Conservation (phyloP, 2,113 vertebrate species). For the Apteryx owenii region DNA sequence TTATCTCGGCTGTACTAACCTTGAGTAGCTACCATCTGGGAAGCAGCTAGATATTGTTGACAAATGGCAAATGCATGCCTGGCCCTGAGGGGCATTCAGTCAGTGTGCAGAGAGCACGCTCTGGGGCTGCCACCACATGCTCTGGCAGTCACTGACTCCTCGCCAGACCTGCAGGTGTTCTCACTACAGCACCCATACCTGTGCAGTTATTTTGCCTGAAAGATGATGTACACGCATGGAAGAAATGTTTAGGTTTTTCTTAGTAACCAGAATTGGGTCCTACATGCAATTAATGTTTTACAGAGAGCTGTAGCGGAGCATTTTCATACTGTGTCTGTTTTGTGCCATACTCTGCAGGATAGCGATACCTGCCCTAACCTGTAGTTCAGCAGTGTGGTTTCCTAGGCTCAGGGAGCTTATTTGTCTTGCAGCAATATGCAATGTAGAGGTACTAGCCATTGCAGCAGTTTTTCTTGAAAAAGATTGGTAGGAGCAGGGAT, state of each 20-base stretch:
- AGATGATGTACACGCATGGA: neutral
- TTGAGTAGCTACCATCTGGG: too few species aligned
- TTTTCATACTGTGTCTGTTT: neutral
- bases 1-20: too few species aligned
- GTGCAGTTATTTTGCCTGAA: neutral
- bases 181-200: neutral
- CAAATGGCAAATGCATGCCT: too few species aligned
- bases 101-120: too few species aligned
- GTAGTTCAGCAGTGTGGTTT: neutral
- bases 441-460: neutral
- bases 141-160: too few species aligned
- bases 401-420: fast-evolving
- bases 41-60: too few species aligned
- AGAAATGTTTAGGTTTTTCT: neutral
- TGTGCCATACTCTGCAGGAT: neutral
- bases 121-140: too few species aligned
- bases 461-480: neutral
- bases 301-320: neutral
- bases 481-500: neutral
- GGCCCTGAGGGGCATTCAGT: too few species aligned
- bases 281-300: neutral
- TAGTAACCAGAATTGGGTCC: neutral
- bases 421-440: neutral
- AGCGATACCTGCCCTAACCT: neutral
- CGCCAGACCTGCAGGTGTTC: too few species aligned